phyloP scores from a whole-genome alignment of 2,888 invertebrate species.

The Trissolcus japonicus region DNA sequence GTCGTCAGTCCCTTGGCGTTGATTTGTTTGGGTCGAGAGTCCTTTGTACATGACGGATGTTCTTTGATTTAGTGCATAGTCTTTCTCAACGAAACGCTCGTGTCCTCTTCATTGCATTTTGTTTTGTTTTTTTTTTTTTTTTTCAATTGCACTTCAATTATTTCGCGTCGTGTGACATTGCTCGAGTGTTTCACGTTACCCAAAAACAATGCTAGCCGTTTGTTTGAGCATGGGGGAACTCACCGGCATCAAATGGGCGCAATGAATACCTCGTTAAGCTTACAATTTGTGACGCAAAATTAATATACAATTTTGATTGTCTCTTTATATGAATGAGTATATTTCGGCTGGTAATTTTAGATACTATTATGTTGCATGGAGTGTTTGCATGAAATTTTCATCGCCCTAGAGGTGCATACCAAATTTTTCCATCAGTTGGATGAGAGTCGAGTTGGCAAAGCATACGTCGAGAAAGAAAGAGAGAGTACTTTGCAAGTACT shows the following conservation, averaged over 20 bases:
- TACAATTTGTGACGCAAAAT: constrained; percentile 25
- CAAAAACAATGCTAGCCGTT: constrained; percentile 49
- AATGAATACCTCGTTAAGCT: constrained; percentile 32
- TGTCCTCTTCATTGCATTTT: constrained; percentile 25
- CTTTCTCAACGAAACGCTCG: constrained; percentile 56
- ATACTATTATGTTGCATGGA: constrained; percentile 17
- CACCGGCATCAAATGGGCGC: constrained; percentile 32
- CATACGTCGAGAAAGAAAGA: too few species aligned
- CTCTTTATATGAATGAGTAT: constrained; percentile 19
- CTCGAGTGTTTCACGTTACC: constrained; percentile 34
- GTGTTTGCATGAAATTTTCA: constrained; percentile 25
- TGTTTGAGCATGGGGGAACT: constrained; percentile 44
- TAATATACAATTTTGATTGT: constrained; percentile 47
- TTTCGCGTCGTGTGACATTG: constrained; percentile 54
- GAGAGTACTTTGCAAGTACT: too few species aligned
- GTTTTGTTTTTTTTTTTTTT: constrained; percentile 32
- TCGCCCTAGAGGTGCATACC: constrained; percentile 10
- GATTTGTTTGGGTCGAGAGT: constrained; percentile 51
- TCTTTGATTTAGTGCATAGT: constrained; percentile 55
- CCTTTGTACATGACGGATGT: constrained; percentile 56
- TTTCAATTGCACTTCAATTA: constrained; percentile 59
- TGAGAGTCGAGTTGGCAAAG: neutral
- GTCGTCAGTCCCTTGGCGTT: constrained; percentile 44
- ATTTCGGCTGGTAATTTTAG: constrained; percentile 14
- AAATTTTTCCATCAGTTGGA: constrained; percentile 17